Conservation (phyloP, 2,113 vertebrate species). For the Phoenicopterus ruber region DNA sequence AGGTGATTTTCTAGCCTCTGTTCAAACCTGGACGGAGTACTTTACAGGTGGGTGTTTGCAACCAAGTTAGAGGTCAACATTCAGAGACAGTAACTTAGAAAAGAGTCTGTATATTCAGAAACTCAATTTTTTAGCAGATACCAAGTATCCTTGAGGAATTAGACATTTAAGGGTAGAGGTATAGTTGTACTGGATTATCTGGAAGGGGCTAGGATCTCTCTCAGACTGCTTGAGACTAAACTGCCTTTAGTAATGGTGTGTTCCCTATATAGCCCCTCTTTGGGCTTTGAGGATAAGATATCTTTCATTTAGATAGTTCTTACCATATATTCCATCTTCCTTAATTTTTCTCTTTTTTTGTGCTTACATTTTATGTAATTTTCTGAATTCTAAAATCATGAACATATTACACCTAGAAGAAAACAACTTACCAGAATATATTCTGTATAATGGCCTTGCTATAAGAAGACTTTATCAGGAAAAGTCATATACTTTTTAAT, state of each 20-base stretch:
- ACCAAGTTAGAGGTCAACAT: neutral
- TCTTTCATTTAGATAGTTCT: neutral
- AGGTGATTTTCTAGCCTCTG: neutral
- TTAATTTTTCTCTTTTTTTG: neutral
- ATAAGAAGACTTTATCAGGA: neutral
- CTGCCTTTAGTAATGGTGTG: neutral
- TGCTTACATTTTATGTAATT: neutral
- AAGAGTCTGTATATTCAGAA: neutral
- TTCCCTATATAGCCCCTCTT: neutral
- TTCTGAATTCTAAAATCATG: neutral
- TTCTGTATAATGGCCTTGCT: neutral
- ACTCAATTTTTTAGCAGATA: neutral
- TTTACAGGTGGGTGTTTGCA: neutral
- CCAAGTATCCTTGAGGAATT: neutral
- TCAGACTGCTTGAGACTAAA: neutral
- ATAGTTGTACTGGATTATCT: neutral
- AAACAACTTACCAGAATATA: neutral
- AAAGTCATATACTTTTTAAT: neutral
- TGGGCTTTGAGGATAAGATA: neutral
- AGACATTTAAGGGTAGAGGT: neutral
- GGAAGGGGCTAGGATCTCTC: neutral
- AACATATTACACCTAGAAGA: neutral
- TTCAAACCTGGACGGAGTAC: neutral
- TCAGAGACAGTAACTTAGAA: neutral
- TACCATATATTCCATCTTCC: neutral